Conservation (phyloP, 2,888 invertebrate species). For the Cotesia congregata region DNA sequence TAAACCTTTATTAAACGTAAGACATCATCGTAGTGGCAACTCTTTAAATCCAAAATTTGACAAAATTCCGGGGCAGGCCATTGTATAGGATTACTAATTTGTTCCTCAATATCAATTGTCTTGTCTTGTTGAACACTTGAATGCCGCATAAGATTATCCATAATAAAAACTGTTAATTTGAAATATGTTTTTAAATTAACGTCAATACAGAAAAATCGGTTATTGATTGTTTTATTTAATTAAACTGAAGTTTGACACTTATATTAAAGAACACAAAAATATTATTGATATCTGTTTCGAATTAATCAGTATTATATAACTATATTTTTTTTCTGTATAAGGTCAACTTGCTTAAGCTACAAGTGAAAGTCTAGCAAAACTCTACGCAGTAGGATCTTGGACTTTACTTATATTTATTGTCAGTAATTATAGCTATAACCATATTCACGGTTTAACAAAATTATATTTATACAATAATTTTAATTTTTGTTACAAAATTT, state of each 20-base stretch:
- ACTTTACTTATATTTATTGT: neutral
- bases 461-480: neutral
- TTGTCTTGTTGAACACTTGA: conserved; percentile 41
- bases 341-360: neutral
- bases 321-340: neutral
- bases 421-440: neutral
- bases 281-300: neutral
- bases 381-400: neutral
- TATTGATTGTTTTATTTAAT: neutral
- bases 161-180: conserved; percentile 8
- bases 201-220: neutral
- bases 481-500: neutral
- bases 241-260: neutral
- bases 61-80: conserved; percentile 55
- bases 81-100: conserved; percentile 53
- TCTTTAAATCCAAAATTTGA: conserved; percentile 58
- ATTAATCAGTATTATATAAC: neutral
- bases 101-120: conserved; percentile 46
- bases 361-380: neutral
- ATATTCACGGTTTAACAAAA: neutral
- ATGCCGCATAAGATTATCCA: conserved; percentile 15
- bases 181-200: conserved; percentile 27
- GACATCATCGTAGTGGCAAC: conserved; percentile 57
- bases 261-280: neutral
- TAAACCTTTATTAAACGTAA: conserved; percentile 60